phyloP scores from a whole-genome alignment of 92 coral and sea anemone species.

The Porites divaricata region DNA sequence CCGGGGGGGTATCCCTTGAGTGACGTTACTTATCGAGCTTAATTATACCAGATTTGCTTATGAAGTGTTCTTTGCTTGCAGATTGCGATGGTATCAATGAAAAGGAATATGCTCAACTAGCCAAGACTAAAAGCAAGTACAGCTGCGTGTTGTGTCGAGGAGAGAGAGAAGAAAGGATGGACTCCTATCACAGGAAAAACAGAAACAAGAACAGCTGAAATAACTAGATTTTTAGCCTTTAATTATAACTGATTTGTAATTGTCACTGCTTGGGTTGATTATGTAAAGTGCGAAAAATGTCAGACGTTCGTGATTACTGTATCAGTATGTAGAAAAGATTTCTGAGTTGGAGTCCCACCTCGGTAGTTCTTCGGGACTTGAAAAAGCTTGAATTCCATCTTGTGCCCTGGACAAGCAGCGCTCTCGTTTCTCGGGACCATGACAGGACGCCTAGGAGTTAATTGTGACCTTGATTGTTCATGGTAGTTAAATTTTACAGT shows the following conservation, averaged over 20 bases:
- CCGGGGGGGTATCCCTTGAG: too few species aligned
- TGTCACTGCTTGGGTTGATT: background rate
- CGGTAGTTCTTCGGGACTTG: too few species aligned
- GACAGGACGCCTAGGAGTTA: too few species aligned
- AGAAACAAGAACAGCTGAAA: conserved; percentile 46
- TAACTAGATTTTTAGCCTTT: background rate
- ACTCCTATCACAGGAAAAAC: conserved; percentile 89
- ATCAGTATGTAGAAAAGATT: too few species aligned
- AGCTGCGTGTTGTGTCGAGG: conserved; percentile 98
- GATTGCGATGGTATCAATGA: conserved; percentile 98
- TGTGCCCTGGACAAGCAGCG: too few species aligned
- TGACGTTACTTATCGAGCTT: too few species aligned
- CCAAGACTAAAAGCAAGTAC: conserved; percentile 92
- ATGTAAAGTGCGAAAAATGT: background rate
- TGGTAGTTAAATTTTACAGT: too few species aligned
- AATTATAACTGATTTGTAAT: background rate
- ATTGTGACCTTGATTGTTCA: too few species aligned
- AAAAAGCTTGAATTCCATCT: too few species aligned
- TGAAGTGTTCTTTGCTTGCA: background rate
- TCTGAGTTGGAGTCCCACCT: too few species aligned
- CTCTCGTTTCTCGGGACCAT: too few species aligned
- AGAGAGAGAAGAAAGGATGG: conserved; percentile 93
- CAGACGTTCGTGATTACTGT: background rate
- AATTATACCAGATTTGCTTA: background rate
- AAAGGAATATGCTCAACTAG: conserved; percentile 83